These are phyloP conservation scores for Danionella dracula DNA, from an alignment of 2,797 vertebrate species.

Conservation along the genomic window DNA sequence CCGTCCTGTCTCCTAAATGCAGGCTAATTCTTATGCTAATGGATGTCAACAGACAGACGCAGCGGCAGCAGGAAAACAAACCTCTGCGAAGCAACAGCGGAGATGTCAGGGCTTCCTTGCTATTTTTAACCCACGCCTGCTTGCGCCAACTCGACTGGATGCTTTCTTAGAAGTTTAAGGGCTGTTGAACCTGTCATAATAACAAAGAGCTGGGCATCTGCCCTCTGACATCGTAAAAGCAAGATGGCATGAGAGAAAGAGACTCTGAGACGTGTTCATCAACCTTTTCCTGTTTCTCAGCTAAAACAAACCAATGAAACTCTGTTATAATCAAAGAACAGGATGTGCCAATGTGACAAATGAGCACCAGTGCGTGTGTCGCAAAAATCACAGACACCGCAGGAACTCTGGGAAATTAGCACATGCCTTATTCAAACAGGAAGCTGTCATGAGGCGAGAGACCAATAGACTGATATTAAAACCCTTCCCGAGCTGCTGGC, in stretches of 20 bases:
- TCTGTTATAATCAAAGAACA: constrained; percentile 44
- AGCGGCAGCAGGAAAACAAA: constrained; percentile 38
- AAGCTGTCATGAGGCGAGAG: constrained; percentile 53
- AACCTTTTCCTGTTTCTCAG: constrained; percentile 30
- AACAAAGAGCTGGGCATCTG: constrained; percentile 23
- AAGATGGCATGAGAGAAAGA: constrained; percentile 20
- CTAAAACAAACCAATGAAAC: constrained; percentile 49
- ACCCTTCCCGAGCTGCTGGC: constrained; percentile 50
- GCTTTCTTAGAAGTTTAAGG: neutral
- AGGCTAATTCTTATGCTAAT: constrained; percentile 74
- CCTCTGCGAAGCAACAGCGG: neutral
- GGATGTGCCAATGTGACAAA: constrained; percentile 47
- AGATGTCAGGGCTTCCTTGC: constrained; percentile 8
- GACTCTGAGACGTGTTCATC: neutral
- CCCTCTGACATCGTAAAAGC: constrained; percentile 22
- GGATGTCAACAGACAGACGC: constrained; percentile 56
- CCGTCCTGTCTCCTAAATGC: constrained; percentile 58
- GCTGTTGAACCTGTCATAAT: constrained; percentile 24
- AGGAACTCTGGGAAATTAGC: constrained; percentile 63
- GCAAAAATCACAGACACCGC: constrained; percentile 51
- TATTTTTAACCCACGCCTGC: constrained; percentile 21
- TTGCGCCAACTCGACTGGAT: neutral
- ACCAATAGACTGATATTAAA: constrained; percentile 47
- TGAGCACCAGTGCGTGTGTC: constrained; percentile 34
- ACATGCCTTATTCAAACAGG: constrained; percentile 60